A percentile compares a stretch with the other conserved stretches of the same genome.
These are phyloP conservation scores for Thermophis baileyi DNA, from an alignment of 2,113 vertebrate genomes.

Conservation along the genomic window DNA sequence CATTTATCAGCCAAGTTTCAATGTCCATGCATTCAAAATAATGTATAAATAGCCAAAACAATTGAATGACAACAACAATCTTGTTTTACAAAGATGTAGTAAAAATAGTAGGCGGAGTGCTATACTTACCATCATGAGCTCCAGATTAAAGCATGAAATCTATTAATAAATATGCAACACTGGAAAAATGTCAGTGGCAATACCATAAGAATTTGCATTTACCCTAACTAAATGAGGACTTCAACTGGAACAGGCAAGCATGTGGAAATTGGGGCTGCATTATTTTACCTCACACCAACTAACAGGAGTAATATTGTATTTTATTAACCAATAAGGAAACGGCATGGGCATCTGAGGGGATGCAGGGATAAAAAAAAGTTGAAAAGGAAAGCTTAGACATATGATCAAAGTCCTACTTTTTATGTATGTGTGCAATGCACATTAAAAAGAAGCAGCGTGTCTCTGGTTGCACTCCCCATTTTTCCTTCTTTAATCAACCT, in stretches of 20 bases:
- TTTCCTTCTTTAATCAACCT: not conserved
- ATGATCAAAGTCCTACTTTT: not conserved
- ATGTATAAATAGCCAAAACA: not conserved
- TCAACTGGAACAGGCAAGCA: not conserved
- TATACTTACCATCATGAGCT: not conserved
- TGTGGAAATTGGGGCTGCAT: not conserved
- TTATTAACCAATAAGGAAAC: not conserved
- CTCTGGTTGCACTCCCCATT: not conserved
- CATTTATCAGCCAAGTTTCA: not conserved
- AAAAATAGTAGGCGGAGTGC: not conserved
- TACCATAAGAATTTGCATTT: not conserved
- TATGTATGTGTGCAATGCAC: not conserved
- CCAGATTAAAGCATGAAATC: not conserved
- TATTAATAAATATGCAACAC: not conserved
- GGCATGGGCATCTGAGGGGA: not conserved
- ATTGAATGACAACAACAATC: not conserved
- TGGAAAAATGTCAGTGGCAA: not conserved
- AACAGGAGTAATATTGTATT: not conserved
- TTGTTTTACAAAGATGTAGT: not conserved
- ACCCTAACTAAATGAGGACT: not conserved
- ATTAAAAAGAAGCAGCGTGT: not conserved
- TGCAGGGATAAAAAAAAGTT: not conserved
- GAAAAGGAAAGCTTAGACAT: not conserved
- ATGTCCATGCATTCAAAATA: not conserved
- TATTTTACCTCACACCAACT: not conserved